Base-by-base conservation (phyloP, 2,888 invertebrate species). In the Muscina levida region DNA sequence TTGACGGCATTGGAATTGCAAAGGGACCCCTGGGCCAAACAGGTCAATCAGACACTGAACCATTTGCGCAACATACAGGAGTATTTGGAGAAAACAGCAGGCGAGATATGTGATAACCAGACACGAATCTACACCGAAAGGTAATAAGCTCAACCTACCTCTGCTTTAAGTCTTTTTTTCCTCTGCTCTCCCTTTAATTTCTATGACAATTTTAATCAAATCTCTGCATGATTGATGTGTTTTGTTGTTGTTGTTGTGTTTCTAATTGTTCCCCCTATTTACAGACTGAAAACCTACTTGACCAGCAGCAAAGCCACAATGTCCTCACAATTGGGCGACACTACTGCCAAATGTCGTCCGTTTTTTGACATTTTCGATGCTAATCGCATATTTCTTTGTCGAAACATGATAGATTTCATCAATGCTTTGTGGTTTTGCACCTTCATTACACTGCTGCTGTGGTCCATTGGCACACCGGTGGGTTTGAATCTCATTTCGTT, bases 11-110 rank as follows among this genome's bases (percentile, higher is more conserved):
- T 96, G 62, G 96, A 96, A 86, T 91, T 96, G 6, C 93, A 95
- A 85, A 88, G 95, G 83, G 92, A 92, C 84, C 95, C 96, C 0
- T 93, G 95, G 85, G 93, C 94, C 82, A 93, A 93, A 79, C 94
- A 94, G 90, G 90, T 91, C 77, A 95, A 95, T 88, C 94, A 94
- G 84, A 94, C 95, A 0, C 90, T 95, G 5, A 93, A 93, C 74
- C 95, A 95, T 86, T 92, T 96, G 83, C 94, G 94, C 85, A 94
- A 93, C n/a, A 94, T 95, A 59, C 95, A 96, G 88, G 94, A 93
- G 87, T 95, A 94, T 89, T 92, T 96, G 81, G 93, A 95, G 85
- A 94, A 93, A 86, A 94, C 94, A 85, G 95, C 95, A 39, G 93
- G 93, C 66, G 92, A 93, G 84, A 94, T 95, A 85, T 94, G 94